These are phyloP conservation scores for Saxicola maurus DNA, from an alignment of 2,797 vertebrate species.

Conservation along the genomic window DNA sequence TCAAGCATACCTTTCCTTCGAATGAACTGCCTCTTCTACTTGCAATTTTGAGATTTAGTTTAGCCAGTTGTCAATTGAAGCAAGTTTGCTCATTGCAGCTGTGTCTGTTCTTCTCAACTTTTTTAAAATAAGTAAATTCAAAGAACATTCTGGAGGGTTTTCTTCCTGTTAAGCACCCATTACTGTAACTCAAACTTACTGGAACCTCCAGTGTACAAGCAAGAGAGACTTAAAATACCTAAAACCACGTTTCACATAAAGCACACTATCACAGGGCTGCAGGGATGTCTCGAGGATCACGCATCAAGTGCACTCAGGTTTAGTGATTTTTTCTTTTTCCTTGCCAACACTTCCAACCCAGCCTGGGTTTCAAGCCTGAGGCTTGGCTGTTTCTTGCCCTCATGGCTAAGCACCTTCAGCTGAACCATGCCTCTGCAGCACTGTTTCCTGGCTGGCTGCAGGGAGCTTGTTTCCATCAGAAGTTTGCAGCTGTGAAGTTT, in stretches of 20 bases:
- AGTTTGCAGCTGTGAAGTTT: not conserved
- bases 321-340: not conserved
- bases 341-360: not conserved
- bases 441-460: not conserved
- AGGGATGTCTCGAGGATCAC: not conserved
- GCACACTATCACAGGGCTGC: not conserved
- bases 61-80: not conserved
- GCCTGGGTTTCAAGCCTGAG: not conserved
- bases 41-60: not conserved
- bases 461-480: not conserved
- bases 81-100: not conserved
- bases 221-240: not conserved
- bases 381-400: not conserved
- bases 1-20: not conserved
- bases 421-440: not conserved
- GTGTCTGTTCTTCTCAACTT: not conserved
- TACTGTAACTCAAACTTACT: not conserved
- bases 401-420: not conserved
- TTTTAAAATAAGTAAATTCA: not conserved
- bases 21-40: not conserved
- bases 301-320: not conserved
- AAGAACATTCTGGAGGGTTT: not conserved
- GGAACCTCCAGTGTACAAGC: not conserved
- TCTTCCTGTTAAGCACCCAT: not conserved
- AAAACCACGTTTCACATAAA: not conserved